These are phyloP conservation scores for Polymixis lichenea DNA, from an alignment of 2,888 invertebrate species.

Conservation along the genomic window DNA sequence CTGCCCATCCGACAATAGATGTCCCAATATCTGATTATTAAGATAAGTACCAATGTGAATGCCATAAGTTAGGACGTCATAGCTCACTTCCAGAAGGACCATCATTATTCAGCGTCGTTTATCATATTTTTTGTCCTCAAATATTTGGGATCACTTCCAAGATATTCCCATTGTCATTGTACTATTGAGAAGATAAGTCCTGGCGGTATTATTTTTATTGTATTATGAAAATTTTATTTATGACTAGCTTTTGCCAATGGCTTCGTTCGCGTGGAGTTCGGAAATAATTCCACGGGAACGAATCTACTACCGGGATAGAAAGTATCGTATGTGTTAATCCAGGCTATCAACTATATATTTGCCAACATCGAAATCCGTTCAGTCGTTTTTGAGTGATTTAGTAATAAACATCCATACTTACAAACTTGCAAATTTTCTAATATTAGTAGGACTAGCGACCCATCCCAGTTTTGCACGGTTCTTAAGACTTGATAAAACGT, in stretches of 20 bases:
- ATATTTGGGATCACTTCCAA: conserved; percentile 67
- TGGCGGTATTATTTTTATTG: conserved; percentile 40
- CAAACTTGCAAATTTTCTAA: too few species aligned
- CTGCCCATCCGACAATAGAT: conserved; percentile 10
- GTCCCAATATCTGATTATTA: conserved; percentile 40
- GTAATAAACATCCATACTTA: too few species aligned
- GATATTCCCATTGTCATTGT: conserved; percentile 58
- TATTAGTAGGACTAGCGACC: background rate
- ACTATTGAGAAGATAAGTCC: conserved; percentile 58
- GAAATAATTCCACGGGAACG: too few species aligned
- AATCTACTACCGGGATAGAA: too few species aligned
- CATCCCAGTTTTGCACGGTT: background rate
- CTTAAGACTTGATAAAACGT: background rate
- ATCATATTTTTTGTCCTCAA: conserved; percentile 70
- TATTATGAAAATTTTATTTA: conserved; percentile 42
- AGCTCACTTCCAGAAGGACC: conserved; percentile 44
- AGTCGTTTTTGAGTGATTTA: too few species aligned
- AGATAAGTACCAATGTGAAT: conserved; percentile 53
- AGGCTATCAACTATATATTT: too few species aligned
- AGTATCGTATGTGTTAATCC: too few species aligned
- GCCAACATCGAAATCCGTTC: too few species aligned
- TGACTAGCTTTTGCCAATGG: too few species aligned
- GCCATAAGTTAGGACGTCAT: conserved; percentile 51
- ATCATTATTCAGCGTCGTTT: conserved; percentile 66
- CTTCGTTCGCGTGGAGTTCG: too few species aligned